A percentile compares a stretch with the other conserved stretches of the same genome.
These are phyloP conservation scores for Uropetala carovei DNA, from an alignment of 2,888 invertebrate genomes.

Conservation along the genomic window DNA sequence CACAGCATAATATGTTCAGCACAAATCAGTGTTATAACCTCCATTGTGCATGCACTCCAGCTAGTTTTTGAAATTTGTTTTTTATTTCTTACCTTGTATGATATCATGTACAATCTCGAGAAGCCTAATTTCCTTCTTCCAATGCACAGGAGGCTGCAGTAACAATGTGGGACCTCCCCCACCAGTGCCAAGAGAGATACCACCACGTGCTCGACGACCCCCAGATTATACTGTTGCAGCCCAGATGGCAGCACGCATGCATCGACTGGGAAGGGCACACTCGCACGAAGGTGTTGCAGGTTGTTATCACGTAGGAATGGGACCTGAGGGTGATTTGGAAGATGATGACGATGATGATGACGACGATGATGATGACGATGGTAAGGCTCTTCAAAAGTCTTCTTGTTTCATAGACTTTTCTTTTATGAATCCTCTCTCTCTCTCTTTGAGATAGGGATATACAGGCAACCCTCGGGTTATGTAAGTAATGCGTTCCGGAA, in stretches of 20 bases:
- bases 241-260: constrained; percentile 87
- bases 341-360: constrained; percentile 73
- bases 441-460: no score
- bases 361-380: constrained; percentile 74
- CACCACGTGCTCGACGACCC: constrained; percentile 80
- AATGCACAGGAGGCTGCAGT: constrained; percentile 5
- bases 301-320: constrained; percentile 76
- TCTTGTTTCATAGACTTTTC: not conserved
- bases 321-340: constrained; percentile 69
- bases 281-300: constrained; percentile 91
- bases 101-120: no score
- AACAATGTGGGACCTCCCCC: constrained; percentile 64
- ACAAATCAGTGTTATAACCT: no score
- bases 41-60: not conserved
- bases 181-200: constrained; percentile 70
- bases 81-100: not conserved
- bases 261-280: constrained; percentile 89
- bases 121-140: not conserved
- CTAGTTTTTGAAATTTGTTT: not conserved
- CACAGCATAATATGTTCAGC: no score
- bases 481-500: no score
- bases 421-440: no score
- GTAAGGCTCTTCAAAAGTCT: not conserved
- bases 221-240: constrained; percentile 91
- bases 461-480: no score